A percentile compares a stretch with the other conserved stretches of the same genome.
These are phyloP conservation scores for Pungitius pungitius DNA, from an alignment of 2,113 vertebrate genomes.

Conservation along the genomic window DNA sequence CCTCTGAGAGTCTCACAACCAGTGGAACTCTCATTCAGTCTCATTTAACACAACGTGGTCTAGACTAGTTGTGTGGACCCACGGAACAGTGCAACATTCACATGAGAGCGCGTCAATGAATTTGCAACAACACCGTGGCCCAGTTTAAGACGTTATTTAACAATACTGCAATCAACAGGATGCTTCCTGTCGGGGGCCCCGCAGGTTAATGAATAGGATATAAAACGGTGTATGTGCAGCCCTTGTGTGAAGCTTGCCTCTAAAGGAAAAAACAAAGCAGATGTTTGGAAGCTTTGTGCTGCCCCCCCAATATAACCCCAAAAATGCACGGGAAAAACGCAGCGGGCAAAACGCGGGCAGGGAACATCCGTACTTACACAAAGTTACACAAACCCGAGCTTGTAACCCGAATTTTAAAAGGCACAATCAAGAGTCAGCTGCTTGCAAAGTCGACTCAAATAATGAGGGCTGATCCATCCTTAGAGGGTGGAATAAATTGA, in stretches of 20 bases:
- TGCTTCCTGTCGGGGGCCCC: constrained; percentile 58
- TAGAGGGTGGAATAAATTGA: background rate
- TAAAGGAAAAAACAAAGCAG: constrained; percentile 66
- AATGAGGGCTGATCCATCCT: background rate
- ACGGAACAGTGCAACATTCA: background rate
- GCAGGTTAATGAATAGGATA: constrained; percentile 61
- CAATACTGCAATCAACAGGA: constrained; percentile 56
- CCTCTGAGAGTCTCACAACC: constrained; percentile 7
- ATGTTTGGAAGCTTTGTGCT: constrained; percentile 64
- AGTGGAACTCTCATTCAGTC: background rate
- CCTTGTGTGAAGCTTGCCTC: constrained; percentile 37
- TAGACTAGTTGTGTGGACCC: background rate
- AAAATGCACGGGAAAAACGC: constrained; percentile 57
- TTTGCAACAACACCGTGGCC: constrained; percentile 42
- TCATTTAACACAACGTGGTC: constrained; percentile 20
- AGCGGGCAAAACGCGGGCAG: constrained; percentile 37
- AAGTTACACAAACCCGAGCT: constrained; percentile 45
- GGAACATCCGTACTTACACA: constrained; percentile 55
- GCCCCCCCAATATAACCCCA: constrained; percentile 52
- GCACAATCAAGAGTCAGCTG: constrained; percentile 23
- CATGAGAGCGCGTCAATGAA: constrained; percentile 63
- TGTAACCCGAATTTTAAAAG: constrained; percentile 32
- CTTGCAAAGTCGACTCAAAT: background rate
- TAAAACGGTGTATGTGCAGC: constrained; percentile 26
- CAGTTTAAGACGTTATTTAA: constrained; percentile 59